A percentile compares a stretch with the other conserved stretches of the same genome.
phyloP scores from a whole-genome alignment of 2,113 vertebrate genomes.

The Oncorhynchus gorbuscha region DNA sequence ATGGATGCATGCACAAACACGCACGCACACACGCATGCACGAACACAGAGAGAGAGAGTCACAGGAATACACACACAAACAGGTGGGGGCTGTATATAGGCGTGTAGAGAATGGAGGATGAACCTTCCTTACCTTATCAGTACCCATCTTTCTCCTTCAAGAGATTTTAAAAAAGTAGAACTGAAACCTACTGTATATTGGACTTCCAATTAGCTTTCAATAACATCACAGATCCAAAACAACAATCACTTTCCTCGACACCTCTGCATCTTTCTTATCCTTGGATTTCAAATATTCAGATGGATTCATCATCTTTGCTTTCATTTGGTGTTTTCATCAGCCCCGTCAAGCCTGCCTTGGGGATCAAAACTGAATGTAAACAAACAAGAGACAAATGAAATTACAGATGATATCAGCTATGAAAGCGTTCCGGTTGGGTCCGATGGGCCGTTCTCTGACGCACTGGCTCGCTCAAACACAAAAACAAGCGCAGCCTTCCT shows the following conservation, averaged over 20 bases:
- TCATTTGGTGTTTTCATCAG: neutral
- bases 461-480: slow-evolving; percentile 34
- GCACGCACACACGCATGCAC: neutral
- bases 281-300: too few relatives aligned
- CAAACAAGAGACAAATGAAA: neutral
- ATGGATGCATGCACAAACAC: neutral
- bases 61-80: too few relatives aligned
- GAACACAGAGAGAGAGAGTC: neutral
- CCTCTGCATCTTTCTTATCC: too few relatives aligned
- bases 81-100: too few relatives aligned
- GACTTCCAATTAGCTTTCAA: too few relatives aligned
- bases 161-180: too few relatives aligned
- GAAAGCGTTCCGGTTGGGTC: neutral
- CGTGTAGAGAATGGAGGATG: too few relatives aligned
- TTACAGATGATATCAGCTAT: neutral
- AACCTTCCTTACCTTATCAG: too few relatives aligned
- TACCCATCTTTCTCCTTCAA: too few relatives aligned
- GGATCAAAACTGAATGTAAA: neutral
- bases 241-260: too few relatives aligned
- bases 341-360: neutral
- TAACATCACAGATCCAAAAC: too few relatives aligned
- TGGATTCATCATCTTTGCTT: neutral
- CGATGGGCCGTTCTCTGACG: slow-evolving; percentile 27
- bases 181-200: too few relatives aligned
- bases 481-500: slow-evolving; percentile 31